Base-by-base conservation (phyloP, 2,888 invertebrate genomes). In the Copidosoma aretas region DNA sequence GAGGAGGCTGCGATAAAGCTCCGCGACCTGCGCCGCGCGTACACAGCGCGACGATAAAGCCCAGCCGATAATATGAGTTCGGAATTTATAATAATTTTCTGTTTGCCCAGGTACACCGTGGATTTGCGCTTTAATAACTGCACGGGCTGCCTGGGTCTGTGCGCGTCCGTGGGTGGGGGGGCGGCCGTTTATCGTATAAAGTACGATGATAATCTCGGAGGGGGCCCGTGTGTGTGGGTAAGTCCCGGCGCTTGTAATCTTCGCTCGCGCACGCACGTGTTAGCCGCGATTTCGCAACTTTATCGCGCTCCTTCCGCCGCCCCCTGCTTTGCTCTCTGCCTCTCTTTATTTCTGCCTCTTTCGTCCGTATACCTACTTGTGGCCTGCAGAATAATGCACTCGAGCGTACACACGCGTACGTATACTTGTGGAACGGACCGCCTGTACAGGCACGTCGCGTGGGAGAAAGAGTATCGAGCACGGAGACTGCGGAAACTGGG, bases 371-470 rank as follows among this genome's bases (percentile, higher is more conserved):
- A 39, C 54, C 56, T 17, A 67, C 67, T 67, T 64, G 60, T 68
- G 68, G 70, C 70, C 67, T 32, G 70, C 68, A 70, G 74, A 75
- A 75, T 75, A 75, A 76, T 74, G 72, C 73, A 75, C 70, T 71
- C 74, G 32, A 51, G 73, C 73, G 72, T 49, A 8, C 60, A 17
- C n/a, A n/a, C n/a, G 73, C 73, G 72, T 32, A 32, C 32, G 32
- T 32, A 8, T 32, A 32, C 32, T 32, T 32, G 32, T 3, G 32
- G 4, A 32, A 3, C 8, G 32, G 32, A 32, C 32, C 32, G 32
- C 32, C 32, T 32, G 70, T 67, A 71, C 61, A 67, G 67, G 68
- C 73, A 71, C 57, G 67, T 73, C 74, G 75, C 74, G 76, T 75
- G 76, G 76, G 76, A 75, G 74, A 67, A 75, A 73, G 32, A 67